These are phyloP conservation scores for Talpa occidentalis DNA, from an alignment of 2,113 vertebrate species.

Conservation along the genomic window DNA sequence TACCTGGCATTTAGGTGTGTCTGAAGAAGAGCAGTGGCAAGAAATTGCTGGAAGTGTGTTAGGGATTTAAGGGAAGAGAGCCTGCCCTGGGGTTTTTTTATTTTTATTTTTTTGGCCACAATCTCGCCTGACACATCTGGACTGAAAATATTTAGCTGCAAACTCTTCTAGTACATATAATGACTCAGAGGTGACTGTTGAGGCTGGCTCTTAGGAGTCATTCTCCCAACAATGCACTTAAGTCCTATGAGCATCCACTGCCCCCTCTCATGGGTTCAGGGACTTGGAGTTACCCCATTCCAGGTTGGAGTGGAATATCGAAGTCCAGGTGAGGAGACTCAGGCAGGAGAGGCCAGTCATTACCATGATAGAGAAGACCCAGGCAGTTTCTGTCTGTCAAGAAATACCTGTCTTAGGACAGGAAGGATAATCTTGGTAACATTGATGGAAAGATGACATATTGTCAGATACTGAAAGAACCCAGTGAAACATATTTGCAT, in stretches of 20 bases:
- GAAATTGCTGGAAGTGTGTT: neutral
- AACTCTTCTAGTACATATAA: neutral
- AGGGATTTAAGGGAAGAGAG: neutral
- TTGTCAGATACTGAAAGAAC: slow-evolving; percentile 28
- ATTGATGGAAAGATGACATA: neutral
- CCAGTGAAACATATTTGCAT: slow-evolving; percentile 43
- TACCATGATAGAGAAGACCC: neutral
- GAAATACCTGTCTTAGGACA: neutral
- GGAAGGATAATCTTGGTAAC: neutral
- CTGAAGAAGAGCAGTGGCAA: neutral
- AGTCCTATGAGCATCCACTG: neutral
- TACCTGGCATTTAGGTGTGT: neutral
- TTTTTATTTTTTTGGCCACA: neutral
- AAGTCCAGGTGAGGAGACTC: neutral
- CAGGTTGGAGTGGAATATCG: neutral
- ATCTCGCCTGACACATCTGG: neutral
- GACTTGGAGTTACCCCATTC: neutral
- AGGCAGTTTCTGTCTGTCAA: neutral
- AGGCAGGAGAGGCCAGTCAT: neutral
- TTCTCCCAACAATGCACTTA: neutral
- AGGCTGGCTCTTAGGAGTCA: neutral
- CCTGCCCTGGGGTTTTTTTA: neutral
- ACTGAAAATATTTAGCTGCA: neutral
- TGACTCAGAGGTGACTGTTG: neutral
- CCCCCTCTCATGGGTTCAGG: neutral